phyloP scores from a whole-genome alignment of 2,888 invertebrate species.

The Vanessa cardui region DNA sequence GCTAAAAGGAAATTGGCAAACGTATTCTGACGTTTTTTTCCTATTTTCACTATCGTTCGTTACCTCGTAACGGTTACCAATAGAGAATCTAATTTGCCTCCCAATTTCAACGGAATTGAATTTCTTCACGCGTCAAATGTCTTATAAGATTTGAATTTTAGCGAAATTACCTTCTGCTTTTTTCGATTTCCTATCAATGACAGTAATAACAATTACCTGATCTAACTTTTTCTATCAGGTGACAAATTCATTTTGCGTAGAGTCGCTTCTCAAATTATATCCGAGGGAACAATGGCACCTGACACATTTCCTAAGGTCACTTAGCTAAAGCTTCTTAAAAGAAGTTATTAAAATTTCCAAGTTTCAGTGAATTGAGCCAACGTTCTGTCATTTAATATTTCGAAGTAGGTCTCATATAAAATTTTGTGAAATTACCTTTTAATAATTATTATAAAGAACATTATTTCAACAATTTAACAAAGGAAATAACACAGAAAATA shows the following conservation, averaged over 20 bases:
- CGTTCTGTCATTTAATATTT: too few relatives aligned
- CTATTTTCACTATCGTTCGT: constrained; percentile 36
- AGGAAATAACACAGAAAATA: too few relatives aligned
- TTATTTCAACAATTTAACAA: too few relatives aligned
- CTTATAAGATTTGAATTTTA: constrained; percentile 69
- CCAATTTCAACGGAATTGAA: constrained; percentile 69
- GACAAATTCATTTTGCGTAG: neutral
- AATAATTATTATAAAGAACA: too few relatives aligned
- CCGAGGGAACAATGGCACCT: neutral
- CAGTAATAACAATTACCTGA: constrained; percentile 28
- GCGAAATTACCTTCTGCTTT: constrained; percentile 53
- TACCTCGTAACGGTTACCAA: constrained; percentile 44
- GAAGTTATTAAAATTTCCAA: too few relatives aligned
- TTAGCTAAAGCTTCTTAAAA: too few relatives aligned
- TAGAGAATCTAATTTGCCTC: constrained; percentile 65
- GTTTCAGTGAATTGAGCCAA: too few relatives aligned
- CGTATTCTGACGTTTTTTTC: constrained; percentile 22
- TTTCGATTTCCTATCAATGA: constrained; percentile 46
- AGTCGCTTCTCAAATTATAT: constrained; percentile 2
- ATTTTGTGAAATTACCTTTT: too few relatives aligned
- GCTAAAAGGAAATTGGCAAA: constrained; percentile 20
- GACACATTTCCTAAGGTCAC: neutral
- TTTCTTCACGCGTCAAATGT: constrained; percentile 69
- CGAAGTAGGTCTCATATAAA: too few relatives aligned
- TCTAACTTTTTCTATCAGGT: constrained; percentile 21